Conservation (phyloP, 2,113 vertebrate genomes). For the Tretioscincus oriximinensis region DNA sequence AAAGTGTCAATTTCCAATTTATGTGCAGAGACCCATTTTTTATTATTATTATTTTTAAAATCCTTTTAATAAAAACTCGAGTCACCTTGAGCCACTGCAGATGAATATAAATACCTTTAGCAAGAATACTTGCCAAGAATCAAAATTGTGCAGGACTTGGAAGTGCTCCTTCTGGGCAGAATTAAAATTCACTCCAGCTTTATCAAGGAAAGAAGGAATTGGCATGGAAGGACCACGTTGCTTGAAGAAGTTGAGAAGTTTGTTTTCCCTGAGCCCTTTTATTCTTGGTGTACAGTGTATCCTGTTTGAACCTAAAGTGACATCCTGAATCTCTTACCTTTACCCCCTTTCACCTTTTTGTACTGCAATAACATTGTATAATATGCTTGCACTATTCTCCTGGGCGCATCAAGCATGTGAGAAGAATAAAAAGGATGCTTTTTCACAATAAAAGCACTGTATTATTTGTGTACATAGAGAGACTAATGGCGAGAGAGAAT, state of each 20-base stretch:
- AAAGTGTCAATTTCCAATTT: slow-evolving; percentile 20
- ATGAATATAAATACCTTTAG: slow-evolving; percentile 23
- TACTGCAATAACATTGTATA: slow-evolving; percentile 89
- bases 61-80: slow-evolving; percentile 31
- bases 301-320: slow-evolving; percentile 42
- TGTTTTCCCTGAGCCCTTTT: slow-evolving; percentile 65
- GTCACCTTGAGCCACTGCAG: slow-evolving; percentile 3
- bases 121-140: neutral
- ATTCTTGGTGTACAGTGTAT: slow-evolving; percentile 62
- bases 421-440: slow-evolving; percentile 64
- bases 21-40: slow-evolving; percentile 24
- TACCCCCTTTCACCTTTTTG: slow-evolving; percentile 64
- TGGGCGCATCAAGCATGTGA: slow-evolving; percentile 74
- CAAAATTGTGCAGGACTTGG: slow-evolving; percentile 35
- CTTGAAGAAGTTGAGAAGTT: slow-evolving; percentile 65
- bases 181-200: slow-evolving; percentile 48
- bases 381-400: slow-evolving; percentile 90
- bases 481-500: slow-evolving; percentile 56
- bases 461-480: slow-evolving; percentile 69
- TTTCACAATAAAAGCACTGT: slow-evolving; percentile 67
- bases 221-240: slow-evolving; percentile 43
- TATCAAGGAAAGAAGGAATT: slow-evolving; percentile 51
- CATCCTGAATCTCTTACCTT: neutral
- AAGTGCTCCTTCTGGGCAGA: slow-evolving; percentile 45
- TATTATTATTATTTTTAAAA: too few relatives aligned